These are phyloP conservation scores for Aphelocoma californica DNA, from an alignment of 2,797 vertebrate species.

Conservation along the genomic window DNA sequence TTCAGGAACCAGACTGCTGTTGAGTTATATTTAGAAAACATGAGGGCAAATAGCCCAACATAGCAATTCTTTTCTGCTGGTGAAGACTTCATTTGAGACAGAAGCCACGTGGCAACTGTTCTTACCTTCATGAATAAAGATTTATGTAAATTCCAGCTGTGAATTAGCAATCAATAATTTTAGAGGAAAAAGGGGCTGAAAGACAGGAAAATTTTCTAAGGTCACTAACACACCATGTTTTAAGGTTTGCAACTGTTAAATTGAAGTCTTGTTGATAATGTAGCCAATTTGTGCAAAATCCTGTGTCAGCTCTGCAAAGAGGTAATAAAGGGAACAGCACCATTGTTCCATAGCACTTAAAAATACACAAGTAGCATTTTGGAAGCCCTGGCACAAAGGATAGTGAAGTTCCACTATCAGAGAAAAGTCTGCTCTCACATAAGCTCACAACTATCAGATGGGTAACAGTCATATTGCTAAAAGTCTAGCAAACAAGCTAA, in stretches of 20 bases:
- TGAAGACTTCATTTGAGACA: neutral
- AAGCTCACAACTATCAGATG: neutral
- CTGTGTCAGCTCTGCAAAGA: neutral
- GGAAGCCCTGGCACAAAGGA: neutral
- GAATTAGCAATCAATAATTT: neutral
- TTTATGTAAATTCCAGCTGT: neutral
- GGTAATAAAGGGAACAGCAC: neutral
- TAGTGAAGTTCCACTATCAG: neutral
- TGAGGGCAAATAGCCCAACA: neutral
- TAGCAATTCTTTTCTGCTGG: neutral
- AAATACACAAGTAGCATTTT: neutral
- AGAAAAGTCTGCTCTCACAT: neutral
- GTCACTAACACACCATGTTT: neutral
- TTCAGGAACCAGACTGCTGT: neutral
- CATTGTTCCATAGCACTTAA: neutral
- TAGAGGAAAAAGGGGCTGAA: neutral
- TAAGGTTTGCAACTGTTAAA: neutral
- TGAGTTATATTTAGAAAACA: conserved; percentile 24
- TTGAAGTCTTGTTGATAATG: neutral
- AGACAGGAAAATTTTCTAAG: neutral
- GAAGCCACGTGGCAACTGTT: neutral
- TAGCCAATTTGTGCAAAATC: neutral
- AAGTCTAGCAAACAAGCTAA: neutral
- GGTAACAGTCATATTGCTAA: neutral
- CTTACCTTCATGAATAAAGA: neutral